phyloP scores from a whole-genome alignment of 1,140 invertebrate genomes.

The Drosophila kepulauana region DNA sequence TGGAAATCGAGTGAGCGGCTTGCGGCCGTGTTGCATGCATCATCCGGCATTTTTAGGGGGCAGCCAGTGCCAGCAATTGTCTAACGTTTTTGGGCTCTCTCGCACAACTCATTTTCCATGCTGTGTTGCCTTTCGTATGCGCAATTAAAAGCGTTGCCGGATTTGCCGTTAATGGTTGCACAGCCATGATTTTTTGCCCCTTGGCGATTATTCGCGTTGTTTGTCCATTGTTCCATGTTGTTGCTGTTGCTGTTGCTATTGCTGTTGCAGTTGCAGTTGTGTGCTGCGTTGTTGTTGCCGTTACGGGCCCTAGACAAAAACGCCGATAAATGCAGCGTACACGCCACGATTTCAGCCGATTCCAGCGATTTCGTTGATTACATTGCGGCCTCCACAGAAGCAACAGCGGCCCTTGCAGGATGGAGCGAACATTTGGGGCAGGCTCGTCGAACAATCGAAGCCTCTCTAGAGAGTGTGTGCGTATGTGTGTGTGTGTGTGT shows the following conservation, averaged over 20 bases:
- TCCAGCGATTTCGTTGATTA: conserved; percentile 79
- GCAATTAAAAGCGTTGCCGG: conserved; percentile 79
- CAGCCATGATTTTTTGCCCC: conserved; percentile 56
- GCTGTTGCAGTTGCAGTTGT: too few relatives aligned
- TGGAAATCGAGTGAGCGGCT: not conserved
- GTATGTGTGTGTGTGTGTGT: conserved; percentile 34
- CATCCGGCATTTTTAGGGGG: conserved; percentile 6
- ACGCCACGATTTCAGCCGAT: conserved; percentile 67
- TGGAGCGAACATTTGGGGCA: conserved; percentile 25
- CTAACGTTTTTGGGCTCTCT: conserved; percentile 25
- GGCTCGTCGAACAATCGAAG: conserved; percentile 39
- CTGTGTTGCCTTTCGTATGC: conserved; percentile 62
- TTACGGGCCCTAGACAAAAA: conserved; percentile 57
- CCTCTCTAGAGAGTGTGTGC: conserved; percentile 15
- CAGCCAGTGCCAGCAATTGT: not conserved
- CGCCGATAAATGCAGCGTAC: conserved; percentile 63
- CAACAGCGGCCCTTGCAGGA: conserved; percentile 17
- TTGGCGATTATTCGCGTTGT: conserved; percentile 41
- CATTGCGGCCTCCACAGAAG: conserved; percentile 61
- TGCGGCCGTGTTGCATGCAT: conserved; percentile 11
- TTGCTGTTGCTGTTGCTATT: conserved; percentile 9
- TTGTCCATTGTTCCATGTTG: conserved; percentile 47
- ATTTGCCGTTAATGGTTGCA: conserved; percentile 77
- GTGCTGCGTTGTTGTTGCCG: conserved; percentile 23
- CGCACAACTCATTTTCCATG: conserved; percentile 68